Base-by-base conservation (phyloP, 2,113 vertebrate genomes). In the Oreochromis aureus region DNA sequence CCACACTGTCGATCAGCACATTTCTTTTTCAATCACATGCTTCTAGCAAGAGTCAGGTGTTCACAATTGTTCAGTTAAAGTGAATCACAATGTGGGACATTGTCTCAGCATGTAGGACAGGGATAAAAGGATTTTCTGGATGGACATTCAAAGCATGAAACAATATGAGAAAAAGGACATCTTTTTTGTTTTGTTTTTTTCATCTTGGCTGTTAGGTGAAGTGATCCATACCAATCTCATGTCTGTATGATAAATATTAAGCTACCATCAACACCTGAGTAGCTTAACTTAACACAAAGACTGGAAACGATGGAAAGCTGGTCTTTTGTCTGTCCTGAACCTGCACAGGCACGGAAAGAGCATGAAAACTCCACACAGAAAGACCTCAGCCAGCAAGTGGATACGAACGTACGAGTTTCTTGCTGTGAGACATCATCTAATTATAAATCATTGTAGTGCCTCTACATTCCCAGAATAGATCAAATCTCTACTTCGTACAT, bases 321-420 rank as follows among this genome's bases (percentile, higher is more conserved):
- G 32, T 63, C 18, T 63, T 63, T 63, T 7, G 59, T n/a, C 59
- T n/a, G 32, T 63, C 59, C 32, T 63, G 10, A 69, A 69, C 34
- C 34, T 41, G 19, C 19, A 39, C 11, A 69, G 7, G 19, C 11
- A 66, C 4, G n/a, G 19, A n/a, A 0, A 15, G 19, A 41, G 2
- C 63, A 41, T 69, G 69, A 44, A 73, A 5, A 73, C 12, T 53
- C 51, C 51, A 51, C 7, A 18, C 48, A 51, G 7, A 51, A 51
- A 53, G 7, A 19, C 18, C 24, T 22, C 51, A 5, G 51, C 7
- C 8, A n/a, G 18, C 6, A 19, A n/a, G 51, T n/a, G 16, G 7
- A 18, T 46, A 24, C 2, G 0, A 41, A 19, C 8, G 0, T 24
- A 46, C 0, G 5, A 46, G 39, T 44, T 73, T 46, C 69, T 73